phyloP scores from a whole-genome alignment of 2,888 invertebrate genomes.

The Latrodectus elegans region DNA sequence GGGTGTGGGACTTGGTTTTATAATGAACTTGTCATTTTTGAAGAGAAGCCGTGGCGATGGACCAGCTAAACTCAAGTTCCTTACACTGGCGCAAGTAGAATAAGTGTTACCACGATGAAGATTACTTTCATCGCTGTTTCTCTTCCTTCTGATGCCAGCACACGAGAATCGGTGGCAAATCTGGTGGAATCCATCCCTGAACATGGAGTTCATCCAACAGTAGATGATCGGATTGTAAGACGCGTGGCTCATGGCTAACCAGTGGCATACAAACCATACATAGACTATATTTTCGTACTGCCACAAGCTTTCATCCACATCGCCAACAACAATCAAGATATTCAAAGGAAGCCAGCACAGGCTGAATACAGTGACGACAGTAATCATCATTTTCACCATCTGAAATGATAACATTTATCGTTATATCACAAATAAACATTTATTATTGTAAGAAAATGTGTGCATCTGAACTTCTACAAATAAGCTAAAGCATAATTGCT shows the following conservation, averaged over 20 bases:
- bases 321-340: slow-evolving; percentile 70
- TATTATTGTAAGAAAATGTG: no score
- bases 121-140: slow-evolving; percentile 25
- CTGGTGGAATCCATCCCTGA: slow-evolving; percentile 77
- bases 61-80: slow-evolving; percentile 55
- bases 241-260: slow-evolving; percentile 78
- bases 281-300: slow-evolving; percentile 69
- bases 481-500: no score
- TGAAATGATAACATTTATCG: slow-evolving; percentile 72
- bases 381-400: slow-evolving; percentile 80
- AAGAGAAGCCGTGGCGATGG: slow-evolving; percentile 24
- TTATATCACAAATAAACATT: no score
- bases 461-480: no score
- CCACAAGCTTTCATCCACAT: slow-evolving; percentile 59
- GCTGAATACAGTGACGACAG: slow-evolving; percentile 78
- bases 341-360: slow-evolving; percentile 79
- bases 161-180: slow-evolving; percentile 36
- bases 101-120: slow-evolving; percentile 62
- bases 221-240: slow-evolving; percentile 93
- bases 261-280: slow-evolving; percentile 70
- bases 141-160: slow-evolving; percentile 14
- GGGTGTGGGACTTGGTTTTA: slow-evolving; percentile 29
- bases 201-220: slow-evolving; percentile 89
- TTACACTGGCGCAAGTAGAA: slow-evolving; percentile 56
- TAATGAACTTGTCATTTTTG: slow-evolving; percentile 38